Evolutionary conservation across 2,888 invertebrate genomes (phyloP), one percentile per base, ranked within the genome.

Genomic region (Platycheirus rosarum): DNA sequence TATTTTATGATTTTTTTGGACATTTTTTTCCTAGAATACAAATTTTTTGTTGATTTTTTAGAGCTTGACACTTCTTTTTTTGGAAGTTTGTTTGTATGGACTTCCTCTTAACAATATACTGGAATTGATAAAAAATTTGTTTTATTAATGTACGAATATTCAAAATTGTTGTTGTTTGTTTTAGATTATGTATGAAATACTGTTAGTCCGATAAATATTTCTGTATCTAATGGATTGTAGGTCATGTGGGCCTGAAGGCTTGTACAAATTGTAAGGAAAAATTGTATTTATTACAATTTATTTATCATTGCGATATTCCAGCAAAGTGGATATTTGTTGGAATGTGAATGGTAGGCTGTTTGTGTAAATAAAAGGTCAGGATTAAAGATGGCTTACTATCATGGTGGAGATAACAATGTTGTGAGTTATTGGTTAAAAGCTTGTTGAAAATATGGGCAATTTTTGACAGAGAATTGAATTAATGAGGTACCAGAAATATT

Each of bases 121-220:
- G n/a, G 26, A 60, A 44, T 70, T 65, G 80, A 80, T 80, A 80
- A 76, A 79, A 80, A 66, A 62, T 76, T 32, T 70, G 60, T 66
- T 66, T 62, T 76, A 76, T 80, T 66, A 80, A 80, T 80, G 65
- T 48, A 70, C 40, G 48, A 26, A 55, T 20, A 53, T 26, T 70
- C 23, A 23, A 14, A 13, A 44, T 18, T 8, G 7, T 1, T 20
- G 13, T 13, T 55, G 20, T 37, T 23, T 16, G 26, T 75, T 49
- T 48, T 60, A 53, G 57, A 53, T 62, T 60, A 48, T 20, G 65
- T 57, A 60, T 76, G 60, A 65, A 76, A 46, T 40, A 76, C 14
- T 51, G 57, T 49, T 37, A 11, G n/a, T 29, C 6, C 14, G 2
- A 29, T 37, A 60, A 29, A 44, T 40, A 40, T 13, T 40, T 44